Evolutionary conservation across 2,888 invertebrate genomes (phyloP), one percentile per base, ranked within the genome.

Genomic region (Drosophila cracens): DNA sequence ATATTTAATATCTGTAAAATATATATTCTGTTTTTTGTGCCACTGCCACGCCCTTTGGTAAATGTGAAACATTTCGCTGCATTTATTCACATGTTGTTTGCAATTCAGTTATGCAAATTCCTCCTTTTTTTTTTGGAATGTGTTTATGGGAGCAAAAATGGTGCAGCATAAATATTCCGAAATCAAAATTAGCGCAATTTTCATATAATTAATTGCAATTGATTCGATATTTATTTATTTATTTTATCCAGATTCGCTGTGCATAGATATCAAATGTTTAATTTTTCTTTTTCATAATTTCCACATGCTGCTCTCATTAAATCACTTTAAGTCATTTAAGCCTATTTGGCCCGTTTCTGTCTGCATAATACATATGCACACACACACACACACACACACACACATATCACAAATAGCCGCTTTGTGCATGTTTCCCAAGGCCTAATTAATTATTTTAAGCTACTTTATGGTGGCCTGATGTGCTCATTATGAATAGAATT

Each of bases 101-200:
- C 88, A 74, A 75, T 88, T 83, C 81, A 88, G 86, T 83, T 86
- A 88, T 85, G 83, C 79, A 78, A 85, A 83, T 85, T 75, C 63
- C 36, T 36, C 40, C 6, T 76, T 79, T 75, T 36, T 52, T 33
- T 11, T 33, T 11, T 11, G 33, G 33, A 0, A 36, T 18, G n/a
- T 25, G 31, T 40, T 36, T 36, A 18, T 3, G 34, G 53, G 16
- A 4, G n/a, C 27, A 29, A 66, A 74, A 72, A 76, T 58, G 76
- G 31, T 51, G 76, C 80, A 62, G 27, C 53, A 80, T 76, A 76
- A 80, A 80, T 76, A 72, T 70, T 48, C 27, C 66, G 57, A 70
- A 84, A 86, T 85, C 82, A 87, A 81, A 79, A 74, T 82, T 79
- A 74, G 69, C 63, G 63, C 79, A 70, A 77, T 81, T 79, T 79